These are phyloP conservation scores for Oncorhynchus kisutch DNA, from an alignment of 2,113 vertebrate species.

Conservation along the genomic window DNA sequence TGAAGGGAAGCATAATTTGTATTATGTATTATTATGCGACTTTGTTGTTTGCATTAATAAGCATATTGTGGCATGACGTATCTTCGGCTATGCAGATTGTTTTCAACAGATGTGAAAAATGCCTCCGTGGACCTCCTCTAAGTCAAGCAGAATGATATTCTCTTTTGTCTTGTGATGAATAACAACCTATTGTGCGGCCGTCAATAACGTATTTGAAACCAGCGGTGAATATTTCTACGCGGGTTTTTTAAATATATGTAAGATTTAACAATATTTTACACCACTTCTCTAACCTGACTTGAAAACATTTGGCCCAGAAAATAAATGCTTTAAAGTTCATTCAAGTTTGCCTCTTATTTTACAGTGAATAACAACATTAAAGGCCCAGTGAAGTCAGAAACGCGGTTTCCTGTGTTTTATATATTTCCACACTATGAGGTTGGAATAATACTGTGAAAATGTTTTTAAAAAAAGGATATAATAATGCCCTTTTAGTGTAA, in stretches of 20 bases:
- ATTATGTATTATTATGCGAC: constrained; percentile 53
- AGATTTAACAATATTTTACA: neutral
- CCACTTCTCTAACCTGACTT: neutral
- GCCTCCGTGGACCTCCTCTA: constrained; percentile 34
- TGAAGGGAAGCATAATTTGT: constrained; percentile 64
- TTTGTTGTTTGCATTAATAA: constrained; percentile 71
- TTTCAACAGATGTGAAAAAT: constrained; percentile 72
- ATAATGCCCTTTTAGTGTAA: no score
- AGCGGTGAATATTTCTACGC: neutral
- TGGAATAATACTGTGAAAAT: no score
- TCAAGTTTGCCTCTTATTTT: no score
- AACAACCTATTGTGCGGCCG: constrained; percentile 43
- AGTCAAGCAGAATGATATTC: constrained; percentile 42
- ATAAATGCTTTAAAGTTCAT: no score
- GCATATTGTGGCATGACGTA: constrained; percentile 61
- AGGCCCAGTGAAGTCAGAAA: no score
- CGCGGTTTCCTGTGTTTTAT: no score
- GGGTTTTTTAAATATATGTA: constrained; percentile 14
- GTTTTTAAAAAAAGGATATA: accelerated
- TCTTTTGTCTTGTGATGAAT: constrained; percentile 74
- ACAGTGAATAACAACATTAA: no score
- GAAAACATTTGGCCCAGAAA: neutral
- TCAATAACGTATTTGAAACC: constrained; percentile 61
- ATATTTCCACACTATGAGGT: no score
- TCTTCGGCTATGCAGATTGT: constrained; percentile 61